Evolutionary conservation across 1,140 invertebrate species (phyloP), one percentile per base, ranked within the genome.

Genomic region (Intoshia linei): DNA sequence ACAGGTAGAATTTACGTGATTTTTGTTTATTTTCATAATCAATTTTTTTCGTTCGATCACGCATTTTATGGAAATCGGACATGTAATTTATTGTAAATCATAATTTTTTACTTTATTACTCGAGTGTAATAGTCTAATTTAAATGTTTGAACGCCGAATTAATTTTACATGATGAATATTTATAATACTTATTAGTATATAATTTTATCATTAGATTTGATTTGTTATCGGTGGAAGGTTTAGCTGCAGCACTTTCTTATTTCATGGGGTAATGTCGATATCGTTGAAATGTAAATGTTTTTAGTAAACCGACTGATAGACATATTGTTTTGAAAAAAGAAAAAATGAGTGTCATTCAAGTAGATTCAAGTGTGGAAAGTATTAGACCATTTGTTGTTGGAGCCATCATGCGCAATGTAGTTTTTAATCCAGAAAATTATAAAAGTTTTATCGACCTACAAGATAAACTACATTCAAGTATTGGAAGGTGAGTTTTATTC

Each of bases 391-490:
- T 67, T 64, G 69, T 73, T 36, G 83, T 95, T 13, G 76, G 71
- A 32, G 87, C 84, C 23, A 65, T 95, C 43, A 62, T 98, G 17
- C 66, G 76, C 45, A 69, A 75, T 49, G 61, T 93, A 4, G 70
- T 62, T 15, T 74, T 93, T 43, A 76, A 68, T 23, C 61, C 70
- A 47, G 49, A 51, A 6, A 45, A 43, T 15, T 63, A 64, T 39
- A 50, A 53, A 21, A 62, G 55, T 40, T 62, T 65, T 48, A 69
- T 69, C 40, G 66, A 93, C 58, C 65, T 93, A 18, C 87, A 98
- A 65, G 90, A 98, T 47, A 98, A 95, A 61, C 61, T 98, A 22
- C 90, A 98, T 65, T 83, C 93, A 50, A 98, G 93, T 58, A 72
- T 95, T 45, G 79, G 81, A 50, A 65, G 81, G 50, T 53, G 36